Evolutionary conservation across 2,113 vertebrate species (phyloP).

Genomic region (Amblyornis subalaris): DNA sequence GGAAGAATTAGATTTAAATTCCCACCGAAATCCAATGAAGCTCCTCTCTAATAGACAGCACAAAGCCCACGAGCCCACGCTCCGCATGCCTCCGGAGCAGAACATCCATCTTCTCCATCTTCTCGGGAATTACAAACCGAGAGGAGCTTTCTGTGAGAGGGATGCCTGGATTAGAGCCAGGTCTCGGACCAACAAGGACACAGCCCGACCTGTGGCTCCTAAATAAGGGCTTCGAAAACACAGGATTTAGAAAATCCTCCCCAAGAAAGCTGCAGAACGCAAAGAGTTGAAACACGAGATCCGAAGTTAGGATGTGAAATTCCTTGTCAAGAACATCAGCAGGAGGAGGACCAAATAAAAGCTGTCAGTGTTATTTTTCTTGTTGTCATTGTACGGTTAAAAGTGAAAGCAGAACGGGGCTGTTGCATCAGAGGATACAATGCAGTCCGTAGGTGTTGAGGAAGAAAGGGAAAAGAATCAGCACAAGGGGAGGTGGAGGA

Average conservation of each 20-base stretch:
- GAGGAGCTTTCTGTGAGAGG: neutral
- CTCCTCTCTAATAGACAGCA: neutral
- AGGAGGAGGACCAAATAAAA: constrained; percentile 22
- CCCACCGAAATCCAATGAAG: neutral
- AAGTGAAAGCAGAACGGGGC: constrained; percentile 4
- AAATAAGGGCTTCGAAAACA: neutral
- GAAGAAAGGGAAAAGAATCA: constrained; percentile 1
- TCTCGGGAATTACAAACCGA: neutral
- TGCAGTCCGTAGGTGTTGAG: constrained; percentile 24
- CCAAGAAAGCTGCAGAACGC: fast-evolving
- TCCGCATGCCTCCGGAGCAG: fast-evolving
- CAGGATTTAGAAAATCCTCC: neutral
- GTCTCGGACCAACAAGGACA: neutral
- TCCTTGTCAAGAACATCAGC: neutral
- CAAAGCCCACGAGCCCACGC: neutral
- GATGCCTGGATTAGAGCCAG: neutral
- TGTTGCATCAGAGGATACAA: constrained; percentile 27
- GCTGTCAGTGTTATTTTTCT: constrained; percentile 24
- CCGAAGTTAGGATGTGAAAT: neutral
- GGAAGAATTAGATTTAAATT: constrained; percentile 33
- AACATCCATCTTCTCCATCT: neutral
- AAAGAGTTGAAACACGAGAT: neutral
- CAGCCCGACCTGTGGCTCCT: neutral
- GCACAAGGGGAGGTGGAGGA: neutral
- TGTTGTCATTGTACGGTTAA: neutral